phyloP scores from a whole-genome alignment of 2,113 vertebrate genomes.

The Eclectus roratus region DNA sequence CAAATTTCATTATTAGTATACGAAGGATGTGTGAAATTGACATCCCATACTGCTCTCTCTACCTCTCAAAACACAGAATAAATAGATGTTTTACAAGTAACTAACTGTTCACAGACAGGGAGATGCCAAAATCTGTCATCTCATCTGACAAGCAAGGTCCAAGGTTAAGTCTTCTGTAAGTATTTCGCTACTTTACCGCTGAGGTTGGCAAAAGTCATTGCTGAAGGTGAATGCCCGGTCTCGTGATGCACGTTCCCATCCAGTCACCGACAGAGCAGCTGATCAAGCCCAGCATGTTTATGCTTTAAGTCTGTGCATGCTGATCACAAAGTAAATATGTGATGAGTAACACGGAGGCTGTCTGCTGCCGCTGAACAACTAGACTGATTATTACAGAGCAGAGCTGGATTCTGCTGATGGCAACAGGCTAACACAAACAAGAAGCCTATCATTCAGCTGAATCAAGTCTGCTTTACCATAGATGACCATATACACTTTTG shows the following conservation, averaged over 20 bases:
- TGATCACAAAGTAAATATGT: not conserved
- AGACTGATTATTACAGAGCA: not conserved
- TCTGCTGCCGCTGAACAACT: not conserved
- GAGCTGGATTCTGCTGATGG: not conserved
- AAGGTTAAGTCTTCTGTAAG: not conserved
- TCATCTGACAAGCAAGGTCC: not conserved
- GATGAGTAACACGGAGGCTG: not conserved
- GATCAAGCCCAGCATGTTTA: rapidly evolving
- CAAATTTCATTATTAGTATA: not conserved
- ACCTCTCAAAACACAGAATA: not conserved
- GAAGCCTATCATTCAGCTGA: not conserved
- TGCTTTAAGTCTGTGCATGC: not conserved
- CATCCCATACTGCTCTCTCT: not conserved
- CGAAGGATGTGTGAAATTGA: not conserved
- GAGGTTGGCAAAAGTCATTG: not conserved
- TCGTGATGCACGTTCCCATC: rapidly evolving
- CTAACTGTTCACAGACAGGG: not conserved
- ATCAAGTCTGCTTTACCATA: not conserved
- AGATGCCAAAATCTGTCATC: not conserved
- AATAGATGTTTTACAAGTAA: not conserved
- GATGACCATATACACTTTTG: not conserved
- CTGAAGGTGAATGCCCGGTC: not conserved
- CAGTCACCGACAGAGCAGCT: not conserved
- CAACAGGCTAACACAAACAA: not conserved
- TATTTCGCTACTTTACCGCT: not conserved